Evolutionary conservation across 2,797 vertebrate species (phyloP), one percentile per base, ranked within the genome.

Genomic region (Carapus acus): DNA sequence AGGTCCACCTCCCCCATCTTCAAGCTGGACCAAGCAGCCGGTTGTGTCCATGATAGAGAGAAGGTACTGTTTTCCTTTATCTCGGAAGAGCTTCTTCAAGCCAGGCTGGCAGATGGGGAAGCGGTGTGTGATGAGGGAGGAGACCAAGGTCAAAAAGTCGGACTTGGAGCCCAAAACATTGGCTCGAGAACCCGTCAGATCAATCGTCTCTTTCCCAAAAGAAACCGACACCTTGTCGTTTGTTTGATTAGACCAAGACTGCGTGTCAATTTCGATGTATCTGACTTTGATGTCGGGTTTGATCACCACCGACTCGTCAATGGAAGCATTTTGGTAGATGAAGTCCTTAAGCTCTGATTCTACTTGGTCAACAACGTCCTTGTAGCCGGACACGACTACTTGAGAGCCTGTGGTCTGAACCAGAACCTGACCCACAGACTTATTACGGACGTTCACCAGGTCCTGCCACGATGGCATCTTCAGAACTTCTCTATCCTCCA

Each of bases 351-450:
- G 68, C 17, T 75, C 18, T 14, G 17, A 3, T 33, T 74, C 43
- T 31, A 80, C 76, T 7, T 65, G 50, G 4, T 5, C 12, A 1
- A 93, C 88, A 0, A 16, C 19, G 4, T 62, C 65, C 43, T 65
- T 74, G 55, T 74, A 78, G 11, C 94, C 94, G 43, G 80, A 73
- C 42, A 95, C 74, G 2, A 85, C 60, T 1, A 94, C 79, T 63
- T 84, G 19, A 7, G 75, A 43, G 44, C 21, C 21, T n/a, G 65
- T 29, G 12, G 18, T 67, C 8, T 43, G 39, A 46, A 91, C 81
- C 43, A 37, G 20, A 17, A 87, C 49, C 5, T 59, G 82, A 47
- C 42, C 48, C 31, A 45, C 62, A 2, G 71, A 57, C 6, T 71
- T 63, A 47, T 49, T 84, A 23, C 86, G 53, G 1, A 22, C 59